Evolutionary conservation across 1,140 invertebrate genomes (phyloP).

Genomic region (Drosophila prosaltans): DNA sequence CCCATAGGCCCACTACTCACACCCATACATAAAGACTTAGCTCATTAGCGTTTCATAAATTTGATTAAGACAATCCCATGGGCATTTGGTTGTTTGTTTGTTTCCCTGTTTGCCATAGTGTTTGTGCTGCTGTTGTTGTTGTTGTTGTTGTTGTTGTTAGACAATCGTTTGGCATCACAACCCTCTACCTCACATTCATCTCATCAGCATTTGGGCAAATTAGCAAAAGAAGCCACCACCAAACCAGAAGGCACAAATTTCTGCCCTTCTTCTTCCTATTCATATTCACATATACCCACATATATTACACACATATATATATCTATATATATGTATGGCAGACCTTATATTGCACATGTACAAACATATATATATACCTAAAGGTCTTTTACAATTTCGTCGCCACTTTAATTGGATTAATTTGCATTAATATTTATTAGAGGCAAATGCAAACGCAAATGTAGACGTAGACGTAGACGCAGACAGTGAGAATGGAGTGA

Average conservation of each 20-base stretch:
- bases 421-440: constrained; percentile 81
- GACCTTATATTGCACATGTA: constrained; percentile 27
- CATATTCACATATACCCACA: constrained; percentile 33
- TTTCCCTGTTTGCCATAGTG: constrained; percentile 40
- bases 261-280: constrained; percentile 29
- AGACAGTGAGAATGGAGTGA: background rate
- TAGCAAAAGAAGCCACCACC: constrained; percentile 64
- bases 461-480: background rate
- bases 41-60: constrained; percentile 81
- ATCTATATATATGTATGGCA: constrained; percentile 10
- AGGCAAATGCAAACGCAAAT: constrained; percentile 62
- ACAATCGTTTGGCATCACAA: constrained; percentile 20
- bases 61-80: constrained; percentile 79
- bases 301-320: constrained; percentile 1
- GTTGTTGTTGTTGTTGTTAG: constrained; percentile 38
- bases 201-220: constrained; percentile 69
- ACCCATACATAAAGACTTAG: constrained; percentile 39
- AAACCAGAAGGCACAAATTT: constrained; percentile 14
- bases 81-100: constrained; percentile 56
- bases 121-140: background rate
- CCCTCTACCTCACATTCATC: constrained; percentile 29
- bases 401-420: constrained; percentile 79
- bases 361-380: constrained; percentile 32
- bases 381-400: constrained; percentile 78
- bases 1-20: constrained; percentile 32